These are phyloP conservation scores for Limulus polyphemus DNA, from an alignment of 2,888 invertebrate genomes.

Conservation along the genomic window DNA sequence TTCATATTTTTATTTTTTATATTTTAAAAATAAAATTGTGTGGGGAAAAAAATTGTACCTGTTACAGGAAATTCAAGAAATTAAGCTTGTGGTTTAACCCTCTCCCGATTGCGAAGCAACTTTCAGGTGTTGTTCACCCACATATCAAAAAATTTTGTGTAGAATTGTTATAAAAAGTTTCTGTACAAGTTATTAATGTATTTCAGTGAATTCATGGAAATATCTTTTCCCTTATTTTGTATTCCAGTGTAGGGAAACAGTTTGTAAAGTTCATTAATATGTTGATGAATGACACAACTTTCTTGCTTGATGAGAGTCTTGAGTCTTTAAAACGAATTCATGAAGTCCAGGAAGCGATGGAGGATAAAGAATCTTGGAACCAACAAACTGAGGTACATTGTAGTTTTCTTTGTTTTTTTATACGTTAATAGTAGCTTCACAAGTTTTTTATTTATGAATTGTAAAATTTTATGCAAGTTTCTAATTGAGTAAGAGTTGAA, in stretches of 20 bases:
- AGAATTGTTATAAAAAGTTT: too few species aligned
- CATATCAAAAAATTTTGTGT: too few species aligned
- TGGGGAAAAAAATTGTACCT: too few species aligned
- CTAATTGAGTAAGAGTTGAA: too few species aligned
- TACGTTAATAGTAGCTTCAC: neutral
- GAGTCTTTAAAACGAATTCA: conserved; percentile 62
- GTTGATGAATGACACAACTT: conserved; percentile 97
- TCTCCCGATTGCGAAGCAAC: too few species aligned
- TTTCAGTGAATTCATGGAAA: too few species aligned
- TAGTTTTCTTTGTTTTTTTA: neutral
- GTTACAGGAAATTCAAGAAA: too few species aligned
- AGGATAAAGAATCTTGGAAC: conserved; percentile 54
- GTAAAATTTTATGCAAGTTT: conserved; percentile 1
- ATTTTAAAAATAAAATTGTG: too few species aligned
- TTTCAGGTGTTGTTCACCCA: too few species aligned
- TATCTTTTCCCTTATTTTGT: neutral
- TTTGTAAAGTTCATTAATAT: conserved; percentile 95
- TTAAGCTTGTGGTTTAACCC: too few species aligned
- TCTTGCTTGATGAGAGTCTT: conserved; percentile 86
- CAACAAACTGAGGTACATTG: conserved; percentile 41
- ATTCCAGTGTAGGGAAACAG: conserved; percentile 60
- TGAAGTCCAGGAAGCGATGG: conserved; percentile 70
- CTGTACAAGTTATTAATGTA: too few species aligned
- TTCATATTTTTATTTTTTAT: too few species aligned
- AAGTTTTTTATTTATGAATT: conserved; percentile 2